Conservation (phyloP, 2,113 vertebrate genomes). For the Pelvicachromis taeniatus region DNA sequence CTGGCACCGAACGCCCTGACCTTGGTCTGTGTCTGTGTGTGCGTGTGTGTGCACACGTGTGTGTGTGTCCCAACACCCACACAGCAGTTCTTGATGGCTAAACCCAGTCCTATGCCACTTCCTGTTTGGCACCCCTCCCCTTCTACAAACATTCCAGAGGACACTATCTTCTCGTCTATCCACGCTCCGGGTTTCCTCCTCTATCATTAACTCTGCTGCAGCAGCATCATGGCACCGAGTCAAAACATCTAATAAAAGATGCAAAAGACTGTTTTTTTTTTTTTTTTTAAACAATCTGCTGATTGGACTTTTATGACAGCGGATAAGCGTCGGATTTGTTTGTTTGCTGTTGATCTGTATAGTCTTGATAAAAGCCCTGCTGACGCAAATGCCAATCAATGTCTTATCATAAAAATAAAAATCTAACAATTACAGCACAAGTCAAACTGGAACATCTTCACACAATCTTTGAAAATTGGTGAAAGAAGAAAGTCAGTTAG, state of each 20-base stretch:
- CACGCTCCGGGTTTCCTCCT: slow-evolving; percentile 27
- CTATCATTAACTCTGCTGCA: slow-evolving; percentile 16
- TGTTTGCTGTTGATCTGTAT: neutral
- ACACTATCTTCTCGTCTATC: slow-evolving; percentile 6
- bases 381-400: neutral
- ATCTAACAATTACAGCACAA: neutral
- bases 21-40: neutral
- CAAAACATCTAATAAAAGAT: neutral
- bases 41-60: neutral
- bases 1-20: slow-evolving; percentile 13
- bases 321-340: neutral
- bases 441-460: neutral
- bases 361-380: neutral
- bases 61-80: neutral
- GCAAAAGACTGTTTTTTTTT: neutral
- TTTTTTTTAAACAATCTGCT: neutral
- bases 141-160: slow-evolving; percentile 48
- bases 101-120: slow-evolving; percentile 43
- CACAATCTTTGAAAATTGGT: neutral
- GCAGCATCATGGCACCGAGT: neutral
- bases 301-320: neutral
- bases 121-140: slow-evolving; percentile 42
- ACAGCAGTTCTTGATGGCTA: slow-evolving; percentile 12
- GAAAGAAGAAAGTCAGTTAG: neutral
- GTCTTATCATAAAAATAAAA: neutral